Percentiles rank a stretch among this genome's conserved stretches.
Conservation (phyloP, 2,888 invertebrate genomes). For the Eristalis tenax region DNA sequence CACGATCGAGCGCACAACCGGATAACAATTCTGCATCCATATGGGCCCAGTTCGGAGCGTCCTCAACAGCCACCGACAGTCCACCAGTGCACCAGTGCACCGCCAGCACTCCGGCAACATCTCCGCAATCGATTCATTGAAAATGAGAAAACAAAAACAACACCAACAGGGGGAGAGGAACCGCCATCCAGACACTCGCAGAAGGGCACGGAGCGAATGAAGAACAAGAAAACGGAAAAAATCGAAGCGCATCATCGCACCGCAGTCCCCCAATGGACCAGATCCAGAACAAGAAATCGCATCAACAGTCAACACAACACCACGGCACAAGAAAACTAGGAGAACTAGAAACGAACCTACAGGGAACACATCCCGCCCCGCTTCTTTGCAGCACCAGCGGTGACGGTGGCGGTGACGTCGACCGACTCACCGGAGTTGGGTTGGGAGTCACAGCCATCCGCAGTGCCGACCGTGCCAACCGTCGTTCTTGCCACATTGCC, state of each 20-base stretch:
- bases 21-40: conserved; percentile 62
- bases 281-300: conserved; percentile 64
- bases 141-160: conserved; percentile 33
- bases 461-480: not conserved
- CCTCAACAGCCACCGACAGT: not conserved
- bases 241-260: conserved; percentile 39
- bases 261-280: conserved; percentile 57
- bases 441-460: conserved; percentile 39
- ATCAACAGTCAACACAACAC: too few species aligned
- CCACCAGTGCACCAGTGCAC: not conserved
- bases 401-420: not conserved
- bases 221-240: not conserved
- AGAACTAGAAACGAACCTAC: conserved; percentile 59
- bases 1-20: conserved; percentile 58
- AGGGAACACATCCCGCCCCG: conserved; percentile 32
- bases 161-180: conserved; percentile 4
- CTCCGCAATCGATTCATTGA: conserved; percentile 60
- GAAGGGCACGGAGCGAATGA: conserved; percentile 53
- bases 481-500: conserved; percentile 42
- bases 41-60: conserved; percentile 32
- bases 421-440: conserved; percentile 35
- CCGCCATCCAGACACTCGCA: conserved; percentile 53
- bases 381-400: not conserved
- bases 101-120: conserved; percentile 9
- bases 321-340: conserved; percentile 47